These are phyloP conservation scores for Abrostola tripartita DNA, from an alignment of 2,888 invertebrate genomes.

Conservation along the genomic window DNA sequence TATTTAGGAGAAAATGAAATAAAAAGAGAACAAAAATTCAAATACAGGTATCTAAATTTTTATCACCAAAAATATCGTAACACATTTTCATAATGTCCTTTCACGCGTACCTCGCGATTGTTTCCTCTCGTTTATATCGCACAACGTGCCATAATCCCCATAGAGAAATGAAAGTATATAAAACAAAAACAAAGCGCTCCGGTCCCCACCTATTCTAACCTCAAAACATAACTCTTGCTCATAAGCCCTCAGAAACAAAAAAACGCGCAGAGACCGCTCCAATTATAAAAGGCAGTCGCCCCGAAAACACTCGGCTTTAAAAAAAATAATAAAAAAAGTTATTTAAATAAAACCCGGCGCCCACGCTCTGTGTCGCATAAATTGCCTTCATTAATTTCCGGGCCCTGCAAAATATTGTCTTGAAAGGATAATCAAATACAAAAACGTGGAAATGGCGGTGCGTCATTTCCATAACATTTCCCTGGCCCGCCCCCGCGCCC, in stretches of 20 bases:
- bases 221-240: slow-evolving; percentile 81
- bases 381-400: slow-evolving; percentile 88
- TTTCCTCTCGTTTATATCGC: slow-evolving; percentile 38
- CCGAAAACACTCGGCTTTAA: slow-evolving; percentile 76
- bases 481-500: slow-evolving; percentile 53
- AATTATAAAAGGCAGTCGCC: slow-evolving; percentile 84
- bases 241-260: slow-evolving; percentile 73
- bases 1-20: neutral
- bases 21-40: neutral
- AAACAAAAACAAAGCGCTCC: slow-evolving; percentile 53
- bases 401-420: slow-evolving; percentile 88
- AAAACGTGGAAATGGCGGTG: slow-evolving; percentile 88
- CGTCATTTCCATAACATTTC: slow-evolving; percentile 88
- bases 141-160: slow-evolving; percentile 50
- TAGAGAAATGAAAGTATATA: slow-evolving; percentile 54
- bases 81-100: slow-evolving; percentile 35
- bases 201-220: slow-evolving; percentile 70
- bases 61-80: slow-evolving; percentile 4
- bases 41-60: slow-evolving; percentile 1
- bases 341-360: slow-evolving; percentile 86
- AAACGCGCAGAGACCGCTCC: slow-evolving; percentile 74
- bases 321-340: slow-evolving; percentile 78
- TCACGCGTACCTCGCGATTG: slow-evolving; percentile 36
- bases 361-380: slow-evolving; percentile 85
- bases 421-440: slow-evolving; percentile 89